phyloP scores from a whole-genome alignment of 1,140 invertebrate species.

The Belonocnema kinseyi region DNA sequence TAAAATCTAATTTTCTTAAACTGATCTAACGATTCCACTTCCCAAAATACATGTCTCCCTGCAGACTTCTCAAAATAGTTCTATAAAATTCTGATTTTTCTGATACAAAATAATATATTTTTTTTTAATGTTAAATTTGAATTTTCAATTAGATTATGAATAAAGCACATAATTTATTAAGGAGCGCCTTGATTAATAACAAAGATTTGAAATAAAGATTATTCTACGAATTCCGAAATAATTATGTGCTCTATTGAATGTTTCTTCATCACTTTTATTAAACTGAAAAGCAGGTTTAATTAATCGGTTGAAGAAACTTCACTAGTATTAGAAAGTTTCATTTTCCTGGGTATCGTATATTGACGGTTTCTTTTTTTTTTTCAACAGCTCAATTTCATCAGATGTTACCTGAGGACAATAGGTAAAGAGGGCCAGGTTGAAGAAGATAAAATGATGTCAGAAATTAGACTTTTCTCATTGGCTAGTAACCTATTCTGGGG shows the following conservation, averaged over 20 bases:
- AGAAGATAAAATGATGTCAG: conserved; percentile 81
- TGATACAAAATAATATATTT: too few relatives aligned
- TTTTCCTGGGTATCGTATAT: conserved; percentile 27
- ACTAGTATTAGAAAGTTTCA: conserved; percentile 5
- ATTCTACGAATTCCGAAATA: background rate
- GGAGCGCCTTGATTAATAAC: background rate
- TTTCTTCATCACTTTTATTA: conserved; percentile 40
- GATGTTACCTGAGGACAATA: conserved; percentile 76
- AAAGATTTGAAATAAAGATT: conserved; percentile 27
- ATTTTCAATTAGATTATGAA: too few relatives aligned
- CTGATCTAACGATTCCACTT: too few relatives aligned
- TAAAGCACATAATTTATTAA: too few relatives aligned
- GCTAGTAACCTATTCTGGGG: conserved; percentile 96
- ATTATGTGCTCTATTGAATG: conserved; percentile 39
- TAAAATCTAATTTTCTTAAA: too few relatives aligned
- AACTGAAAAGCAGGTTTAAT: background rate
- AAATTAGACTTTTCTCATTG: conserved; percentile 89
- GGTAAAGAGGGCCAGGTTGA: conserved; percentile 69
- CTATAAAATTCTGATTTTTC: background rate
- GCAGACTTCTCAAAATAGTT: background rate
- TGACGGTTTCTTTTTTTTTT: conserved; percentile 47
- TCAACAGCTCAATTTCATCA: conserved; percentile 79
- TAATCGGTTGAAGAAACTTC: background rate
- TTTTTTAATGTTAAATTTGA: too few relatives aligned
- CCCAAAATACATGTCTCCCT: too few relatives aligned